Evolutionary conservation across 2,888 invertebrate genomes (phyloP).

Genomic region (Matsumyia berberina): DNA sequence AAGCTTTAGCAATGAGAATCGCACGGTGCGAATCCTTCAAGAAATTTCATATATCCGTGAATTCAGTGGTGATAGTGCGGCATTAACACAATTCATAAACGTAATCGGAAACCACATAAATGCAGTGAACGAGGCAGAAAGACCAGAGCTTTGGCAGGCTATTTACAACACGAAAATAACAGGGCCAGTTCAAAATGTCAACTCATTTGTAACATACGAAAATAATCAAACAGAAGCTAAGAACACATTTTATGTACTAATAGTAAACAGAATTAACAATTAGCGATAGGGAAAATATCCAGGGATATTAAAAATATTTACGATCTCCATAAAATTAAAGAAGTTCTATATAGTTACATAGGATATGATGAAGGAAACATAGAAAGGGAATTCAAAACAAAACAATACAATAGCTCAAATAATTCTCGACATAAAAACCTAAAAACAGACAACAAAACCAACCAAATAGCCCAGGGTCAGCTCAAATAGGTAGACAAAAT

Average conservation of each 20-base stretch:
- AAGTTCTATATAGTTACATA: slow-evolving; percentile 31
- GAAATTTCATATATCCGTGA: slow-evolving; percentile 27
- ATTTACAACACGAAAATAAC: background rate
- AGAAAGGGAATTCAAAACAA: slow-evolving; percentile 18
- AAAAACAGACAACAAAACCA: slow-evolving; percentile 12
- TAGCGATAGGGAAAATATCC: slow-evolving; percentile 24
- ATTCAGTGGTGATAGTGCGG: slow-evolving; percentile 2
- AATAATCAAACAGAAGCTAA: slow-evolving; percentile 7
- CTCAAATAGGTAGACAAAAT: slow-evolving; percentile 1
- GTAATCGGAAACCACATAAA: slow-evolving; percentile 21
- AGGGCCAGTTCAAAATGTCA: slow-evolving; percentile 15
- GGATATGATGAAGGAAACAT: slow-evolving; percentile 28
- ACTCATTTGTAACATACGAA: slow-evolving; percentile 43
- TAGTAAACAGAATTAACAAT: slow-evolving; percentile 31
- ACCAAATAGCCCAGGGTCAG: slow-evolving; percentile 10
- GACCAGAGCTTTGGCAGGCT: background rate
- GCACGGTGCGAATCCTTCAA: background rate
- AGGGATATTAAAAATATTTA: slow-evolving; percentile 30
- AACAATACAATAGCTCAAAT: background rate
- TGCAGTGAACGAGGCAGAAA: slow-evolving; percentile 13
- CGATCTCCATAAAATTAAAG: slow-evolving; percentile 33
- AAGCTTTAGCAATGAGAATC: slow-evolving; percentile 6
- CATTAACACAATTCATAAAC: slow-evolving; percentile 7
- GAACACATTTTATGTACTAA: slow-evolving; percentile 21
- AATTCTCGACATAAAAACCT: too few relatives aligned